Evolutionary conservation across 2,113 vertebrate genomes (phyloP), one percentile per base, ranked within the genome.

Genomic region (Tor tambroides): DNA sequence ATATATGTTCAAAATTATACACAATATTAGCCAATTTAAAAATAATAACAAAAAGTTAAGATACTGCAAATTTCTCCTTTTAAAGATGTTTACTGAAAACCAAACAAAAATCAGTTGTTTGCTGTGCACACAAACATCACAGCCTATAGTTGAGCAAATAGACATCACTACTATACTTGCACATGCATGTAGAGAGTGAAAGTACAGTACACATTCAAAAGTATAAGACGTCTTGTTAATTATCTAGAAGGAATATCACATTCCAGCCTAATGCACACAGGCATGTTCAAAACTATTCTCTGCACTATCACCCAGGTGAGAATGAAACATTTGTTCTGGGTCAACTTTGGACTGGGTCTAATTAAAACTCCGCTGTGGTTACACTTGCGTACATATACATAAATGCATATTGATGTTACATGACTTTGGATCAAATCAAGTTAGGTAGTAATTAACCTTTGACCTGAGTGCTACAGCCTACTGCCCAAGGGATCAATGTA

Each of bases 231-330:
- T 89, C 32, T 72, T 80, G 80, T 49, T 56, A 63, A 71, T 30
- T 79, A 88, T 87, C 92, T 91, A 90, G 88, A 87, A 92, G 91
- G 91, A 89, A 92, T 38, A 84, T 93, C 89, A 90, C 85, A 76
- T 90, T 92, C 90, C 91, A 89, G 92, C 74, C 91, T 91, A 93
- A 59, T 92, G 91, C 77, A 83, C 87, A 28, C 67, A 87, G 41
- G 8, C 75, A 89, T 49, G 35, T 23, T 77, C 72, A 79, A 43
- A 65, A 35, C 35, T 19, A 32, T 30, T 67, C 28, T 72, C 14
- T 32, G 28, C 21, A 28, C 35, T 46, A 65, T n/a, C 38, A 65
- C 23, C 59, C 56, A 21, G 30, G 1, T 23, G 12, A 81, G 15
- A 65, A 65, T 43, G 1, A 80, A 81, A 61, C 56, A 65, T 65